Evolutionary conservation across 1,140 invertebrate species (phyloP).

Genomic region (Saccostrea glomerata): DNA sequence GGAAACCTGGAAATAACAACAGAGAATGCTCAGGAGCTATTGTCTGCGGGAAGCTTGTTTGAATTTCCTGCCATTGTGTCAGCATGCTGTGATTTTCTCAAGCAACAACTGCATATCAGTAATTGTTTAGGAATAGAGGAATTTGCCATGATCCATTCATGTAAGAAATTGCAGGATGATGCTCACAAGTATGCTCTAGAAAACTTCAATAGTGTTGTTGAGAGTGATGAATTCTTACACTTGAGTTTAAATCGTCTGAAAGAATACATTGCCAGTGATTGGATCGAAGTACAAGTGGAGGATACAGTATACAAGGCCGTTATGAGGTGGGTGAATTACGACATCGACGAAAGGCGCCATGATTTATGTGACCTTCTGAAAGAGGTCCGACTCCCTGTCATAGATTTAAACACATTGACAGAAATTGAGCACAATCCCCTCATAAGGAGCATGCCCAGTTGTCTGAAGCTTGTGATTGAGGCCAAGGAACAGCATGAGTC

Average conservation of each 20-base stretch:
- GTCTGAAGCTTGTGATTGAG: slow-evolving; percentile 71
- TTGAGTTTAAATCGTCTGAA: slow-evolving; percentile 74
- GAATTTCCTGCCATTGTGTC: slow-evolving; percentile 79
- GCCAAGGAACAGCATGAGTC: slow-evolving; percentile 72
- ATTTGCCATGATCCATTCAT: slow-evolving; percentile 77
- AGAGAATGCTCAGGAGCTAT: slow-evolving; percentile 78
- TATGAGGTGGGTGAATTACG: slow-evolving; percentile 78
- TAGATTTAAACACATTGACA: slow-evolving; percentile 70
- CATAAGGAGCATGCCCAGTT: slow-evolving; percentile 69
- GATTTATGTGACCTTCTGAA: slow-evolving; percentile 72
- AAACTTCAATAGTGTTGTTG: slow-evolving; percentile 77
- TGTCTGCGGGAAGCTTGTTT: slow-evolving; percentile 78
- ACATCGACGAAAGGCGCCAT: slow-evolving; percentile 72
- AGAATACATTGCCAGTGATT: slow-evolving; percentile 74
- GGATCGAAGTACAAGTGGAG: slow-evolving; percentile 77
- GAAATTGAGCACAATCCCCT: slow-evolving; percentile 70
- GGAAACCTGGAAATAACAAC: slow-evolving; percentile 77
- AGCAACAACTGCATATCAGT: slow-evolving; percentile 76
- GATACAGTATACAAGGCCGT: slow-evolving; percentile 79
- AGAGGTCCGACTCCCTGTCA: slow-evolving; percentile 73
- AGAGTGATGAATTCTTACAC: slow-evolving; percentile 77
- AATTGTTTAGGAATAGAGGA: slow-evolving; percentile 79
- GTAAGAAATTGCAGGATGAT: slow-evolving; percentile 74
- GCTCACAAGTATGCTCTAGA: slow-evolving; percentile 76
- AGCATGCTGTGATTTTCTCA: slow-evolving; percentile 77